Conservation (phyloP, 2,797 vertebrate genomes). For the Poeciliopsis turneri region DNA sequence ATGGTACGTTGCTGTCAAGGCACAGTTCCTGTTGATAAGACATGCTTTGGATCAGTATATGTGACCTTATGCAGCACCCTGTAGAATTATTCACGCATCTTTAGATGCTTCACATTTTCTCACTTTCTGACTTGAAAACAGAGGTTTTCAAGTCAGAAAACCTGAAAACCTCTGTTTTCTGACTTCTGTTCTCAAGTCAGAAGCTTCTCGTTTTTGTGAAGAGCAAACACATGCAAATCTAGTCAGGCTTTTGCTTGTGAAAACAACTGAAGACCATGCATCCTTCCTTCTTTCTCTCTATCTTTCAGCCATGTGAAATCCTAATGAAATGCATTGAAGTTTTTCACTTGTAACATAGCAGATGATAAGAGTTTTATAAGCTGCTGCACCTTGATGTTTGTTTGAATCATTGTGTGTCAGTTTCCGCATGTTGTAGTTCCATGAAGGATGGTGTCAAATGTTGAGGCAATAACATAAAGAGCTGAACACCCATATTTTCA, state of each 20-base stretch:
- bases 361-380: neutral
- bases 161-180: too few species aligned
- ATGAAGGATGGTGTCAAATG: neutral
- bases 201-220: neutral
- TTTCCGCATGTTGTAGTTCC: neutral
- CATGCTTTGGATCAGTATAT: neutral
- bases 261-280: neutral
- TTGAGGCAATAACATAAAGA: neutral
- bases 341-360: neutral
- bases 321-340: too few species aligned
- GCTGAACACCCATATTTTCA: neutral
- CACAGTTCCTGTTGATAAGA: neutral
- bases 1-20: neutral
- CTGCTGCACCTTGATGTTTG: neutral
- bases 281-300: neutral
- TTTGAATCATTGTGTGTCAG: neutral
- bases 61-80: neutral
- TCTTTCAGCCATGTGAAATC: neutral
- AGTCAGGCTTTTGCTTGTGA: neutral
- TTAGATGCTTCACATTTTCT: neutral
- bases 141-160: too few species aligned
- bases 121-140: neutral
- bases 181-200: neutral
- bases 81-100: neutral
- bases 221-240: neutral